These are phyloP conservation scores for Catamblyrhynchus diadema DNA, from an alignment of 2,797 vertebrate genomes.

Conservation along the genomic window DNA sequence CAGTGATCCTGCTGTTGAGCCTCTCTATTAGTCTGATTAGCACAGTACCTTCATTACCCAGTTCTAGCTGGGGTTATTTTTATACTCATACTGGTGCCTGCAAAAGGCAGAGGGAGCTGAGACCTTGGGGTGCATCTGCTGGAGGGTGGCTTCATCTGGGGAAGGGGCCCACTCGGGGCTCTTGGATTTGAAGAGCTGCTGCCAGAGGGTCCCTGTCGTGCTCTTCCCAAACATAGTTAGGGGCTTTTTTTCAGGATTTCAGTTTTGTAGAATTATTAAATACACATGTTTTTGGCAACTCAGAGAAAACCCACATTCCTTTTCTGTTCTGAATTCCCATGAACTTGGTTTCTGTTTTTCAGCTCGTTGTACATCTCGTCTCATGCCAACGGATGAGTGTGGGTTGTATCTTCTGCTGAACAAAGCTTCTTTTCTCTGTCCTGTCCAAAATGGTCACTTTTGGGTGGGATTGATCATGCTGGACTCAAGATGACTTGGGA, in stretches of 20 bases:
- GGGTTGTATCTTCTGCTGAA: background rate
- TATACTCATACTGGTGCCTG: background rate
- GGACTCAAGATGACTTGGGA: background rate
- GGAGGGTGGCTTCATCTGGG: background rate
- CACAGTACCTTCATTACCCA: background rate
- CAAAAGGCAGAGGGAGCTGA: background rate
- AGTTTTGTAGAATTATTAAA: background rate
- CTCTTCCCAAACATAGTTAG: background rate
- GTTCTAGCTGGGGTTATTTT: constrained; percentile 3
- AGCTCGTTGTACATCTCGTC: background rate
- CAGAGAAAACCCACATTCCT: accelerated
- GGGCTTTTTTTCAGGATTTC: background rate
- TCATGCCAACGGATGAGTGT: background rate
- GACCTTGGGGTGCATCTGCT: background rate
- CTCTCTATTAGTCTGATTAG: constrained; percentile 9
- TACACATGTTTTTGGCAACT: background rate
- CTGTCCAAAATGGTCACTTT: background rate
- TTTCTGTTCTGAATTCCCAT: background rate
- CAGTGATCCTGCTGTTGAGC: background rate
- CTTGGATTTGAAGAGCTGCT: background rate
- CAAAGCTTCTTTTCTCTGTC: background rate
- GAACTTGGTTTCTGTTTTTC: background rate
- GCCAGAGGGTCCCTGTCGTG: accelerated
- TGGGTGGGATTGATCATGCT: background rate
- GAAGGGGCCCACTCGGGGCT: accelerated